Evolutionary conservation across 2,113 vertebrate species (phyloP), one percentile per base, ranked within the genome.

Genomic region (Lagopus muta): DNA sequence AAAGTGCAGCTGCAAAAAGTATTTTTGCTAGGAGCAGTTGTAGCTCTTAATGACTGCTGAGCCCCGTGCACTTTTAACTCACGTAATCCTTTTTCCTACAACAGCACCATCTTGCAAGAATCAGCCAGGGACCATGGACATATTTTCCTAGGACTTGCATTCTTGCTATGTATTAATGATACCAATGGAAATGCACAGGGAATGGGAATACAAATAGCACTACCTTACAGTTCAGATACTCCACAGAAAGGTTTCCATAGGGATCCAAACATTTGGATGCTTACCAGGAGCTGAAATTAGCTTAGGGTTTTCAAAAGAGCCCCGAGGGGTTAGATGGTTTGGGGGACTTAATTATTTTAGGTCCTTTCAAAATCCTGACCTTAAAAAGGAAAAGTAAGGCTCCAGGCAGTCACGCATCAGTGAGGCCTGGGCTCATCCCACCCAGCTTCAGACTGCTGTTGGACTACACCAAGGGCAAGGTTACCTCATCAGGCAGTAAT

Each of bases 81-180:
- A 38, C 19, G 32, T 97, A 97, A 97, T 97, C 97, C 97, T 97
- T 97, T 97, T 97, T 97, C 96, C 97, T 97, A 97, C 92, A 95
- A 86, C 95, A 96, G 93, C 92, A 94, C 91, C 95, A 96, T 96
- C 97, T 96, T 97, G 91, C 94, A 96, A 92, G 93, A 97, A 96
- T 96, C 52, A 8, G 36, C 42, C 70, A 61, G 89, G 90, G 92
- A 74, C 96, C 32, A 66, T 10, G 78, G 86, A 81, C 93, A 97
- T 97, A 97, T 97, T 97, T 97, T 97, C 97, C 96, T 94, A 92
- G 91, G 64, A 94, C 93, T 96, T 93, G 58, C 97, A 97, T 97
- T 97, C 96, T 96, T 96, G 92, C 96, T 86, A 52, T 96, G 2
- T 89, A 92, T 97, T 93, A 94, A 92, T 55, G 88, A 57, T 89